Evolutionary conservation across 1,140 invertebrate genomes (phyloP).

Genomic region (Pristionchus pacificus): DNA sequence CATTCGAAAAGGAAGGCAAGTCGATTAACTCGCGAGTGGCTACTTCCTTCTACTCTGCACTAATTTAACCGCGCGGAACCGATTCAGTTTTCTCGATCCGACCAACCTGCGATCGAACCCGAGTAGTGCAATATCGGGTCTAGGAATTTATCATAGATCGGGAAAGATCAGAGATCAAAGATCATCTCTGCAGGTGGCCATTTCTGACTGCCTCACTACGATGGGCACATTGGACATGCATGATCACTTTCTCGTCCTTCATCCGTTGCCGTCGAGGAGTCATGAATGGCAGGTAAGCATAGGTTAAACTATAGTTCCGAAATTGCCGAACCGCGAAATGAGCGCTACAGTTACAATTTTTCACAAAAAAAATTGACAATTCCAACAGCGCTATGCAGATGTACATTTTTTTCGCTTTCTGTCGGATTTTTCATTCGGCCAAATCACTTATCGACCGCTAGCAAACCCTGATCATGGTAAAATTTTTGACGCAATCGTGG

Average conservation of each 20-base stretch:
- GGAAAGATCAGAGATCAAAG: slow-evolving; percentile 39
- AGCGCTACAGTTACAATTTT: not conserved
- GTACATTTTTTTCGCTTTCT: not conserved
- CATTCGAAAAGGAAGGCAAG: not conserved
- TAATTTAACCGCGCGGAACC: too few species aligned
- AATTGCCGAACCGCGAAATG: not conserved
- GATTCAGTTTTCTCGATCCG: too few species aligned
- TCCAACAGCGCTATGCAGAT: slow-evolving; percentile 3
- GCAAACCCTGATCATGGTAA: too few species aligned
- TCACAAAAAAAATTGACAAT: slow-evolving; percentile 2
- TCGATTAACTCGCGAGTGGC: not conserved
- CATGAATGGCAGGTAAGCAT: slow-evolving; percentile 36
- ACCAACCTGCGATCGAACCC: too few species aligned
- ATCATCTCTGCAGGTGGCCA: slow-evolving; percentile 38
- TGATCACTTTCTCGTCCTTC: slow-evolving; percentile 53
- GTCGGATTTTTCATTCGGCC: not conserved
- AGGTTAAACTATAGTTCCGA: not conserved
- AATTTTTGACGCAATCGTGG: too few species aligned
- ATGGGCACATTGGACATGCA: slow-evolving; percentile 51
- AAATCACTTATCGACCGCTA: not conserved
- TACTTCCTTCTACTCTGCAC: slow-evolving; percentile 7
- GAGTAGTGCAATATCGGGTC: too few species aligned
- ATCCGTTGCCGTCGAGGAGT: slow-evolving; percentile 48
- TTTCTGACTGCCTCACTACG: slow-evolving; percentile 50
- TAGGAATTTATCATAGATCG: too few species aligned